These are phyloP conservation scores for Toxotes lorentzi DNA, from an alignment of 2,797 vertebrate genomes.

Conservation along the genomic window DNA sequence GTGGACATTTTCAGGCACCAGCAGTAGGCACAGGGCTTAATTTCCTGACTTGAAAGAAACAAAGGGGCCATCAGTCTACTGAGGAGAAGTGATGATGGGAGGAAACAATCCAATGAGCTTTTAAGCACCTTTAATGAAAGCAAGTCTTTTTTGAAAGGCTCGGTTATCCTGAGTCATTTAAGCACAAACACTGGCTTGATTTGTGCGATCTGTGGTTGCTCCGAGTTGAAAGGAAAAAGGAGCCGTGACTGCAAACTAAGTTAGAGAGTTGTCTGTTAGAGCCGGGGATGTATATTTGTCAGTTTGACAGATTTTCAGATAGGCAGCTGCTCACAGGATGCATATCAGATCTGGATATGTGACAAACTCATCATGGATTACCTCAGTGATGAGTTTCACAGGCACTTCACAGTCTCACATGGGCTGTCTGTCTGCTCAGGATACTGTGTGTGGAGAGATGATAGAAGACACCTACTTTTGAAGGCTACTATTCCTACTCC, in stretches of 20 bases:
- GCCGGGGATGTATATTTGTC: slow-evolving; percentile 28
- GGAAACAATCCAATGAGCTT: slow-evolving; percentile 66
- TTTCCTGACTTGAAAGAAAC: slow-evolving; percentile 71
- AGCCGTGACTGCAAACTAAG: slow-evolving; percentile 43
- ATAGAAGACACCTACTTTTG: not conserved
- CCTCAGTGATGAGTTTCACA: slow-evolving; percentile 49
- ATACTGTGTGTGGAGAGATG: slow-evolving; percentile 21
- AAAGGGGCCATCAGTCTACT: slow-evolving; percentile 41
- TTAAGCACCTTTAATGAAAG: slow-evolving; percentile 77
- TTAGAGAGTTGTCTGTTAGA: slow-evolving; percentile 25
- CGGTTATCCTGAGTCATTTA: slow-evolving; percentile 35
- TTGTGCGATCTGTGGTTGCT: slow-evolving; percentile 46
- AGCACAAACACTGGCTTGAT: slow-evolving; percentile 53
- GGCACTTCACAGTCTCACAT: slow-evolving; percentile 22
- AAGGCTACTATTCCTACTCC: not conserved
- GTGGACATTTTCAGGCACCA: slow-evolving; percentile 19
- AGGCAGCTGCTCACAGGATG: slow-evolving; percentile 26
- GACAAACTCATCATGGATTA: slow-evolving; percentile 10
- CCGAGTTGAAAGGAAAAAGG: slow-evolving; percentile 45
- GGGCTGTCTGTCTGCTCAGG: slow-evolving; percentile 1
- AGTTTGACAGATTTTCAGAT: slow-evolving; percentile 46
- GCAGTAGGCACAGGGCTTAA: slow-evolving; percentile 47
- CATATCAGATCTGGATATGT: slow-evolving; percentile 31
- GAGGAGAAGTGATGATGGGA: slow-evolving; percentile 52
- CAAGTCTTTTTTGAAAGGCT: slow-evolving; percentile 46